phyloP scores from a whole-genome alignment of 2,888 invertebrate genomes.

The Hirtodrosophila alboralis region DNA sequence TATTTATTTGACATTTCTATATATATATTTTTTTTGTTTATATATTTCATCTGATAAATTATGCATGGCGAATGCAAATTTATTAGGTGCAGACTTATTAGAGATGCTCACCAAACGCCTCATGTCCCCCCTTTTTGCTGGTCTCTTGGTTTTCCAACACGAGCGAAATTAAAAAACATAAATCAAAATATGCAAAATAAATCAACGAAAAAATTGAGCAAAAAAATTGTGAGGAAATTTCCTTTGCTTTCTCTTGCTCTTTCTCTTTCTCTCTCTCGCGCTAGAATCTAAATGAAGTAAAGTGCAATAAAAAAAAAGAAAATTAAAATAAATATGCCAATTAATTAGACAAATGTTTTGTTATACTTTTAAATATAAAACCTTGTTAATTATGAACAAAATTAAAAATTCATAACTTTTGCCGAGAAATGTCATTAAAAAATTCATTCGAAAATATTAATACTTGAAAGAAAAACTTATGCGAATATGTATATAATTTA shows the following conservation, averaged over 20 bases:
- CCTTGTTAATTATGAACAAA: too few species aligned
- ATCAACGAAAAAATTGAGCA: slow-evolving; percentile 65
- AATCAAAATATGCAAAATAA: slow-evolving; percentile 71
- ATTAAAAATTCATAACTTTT: too few species aligned
- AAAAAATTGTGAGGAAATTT: slow-evolving; percentile 31
- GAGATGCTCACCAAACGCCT: slow-evolving; percentile 17
- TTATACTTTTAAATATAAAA: slow-evolving; percentile 16
- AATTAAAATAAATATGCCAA: slow-evolving; percentile 45
- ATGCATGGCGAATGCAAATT: slow-evolving; percentile 74
- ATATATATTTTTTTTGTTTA: slow-evolving; percentile 48
- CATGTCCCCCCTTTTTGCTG: neutral
- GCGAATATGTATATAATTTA: too few species aligned
- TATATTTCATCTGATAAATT: slow-evolving; percentile 55
- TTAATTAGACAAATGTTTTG: slow-evolving; percentile 54
- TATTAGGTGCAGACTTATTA: slow-evolving; percentile 68
- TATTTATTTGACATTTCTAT: slow-evolving; percentile 51
- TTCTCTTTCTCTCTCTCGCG: neutral
- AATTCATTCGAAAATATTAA: too few species aligned
- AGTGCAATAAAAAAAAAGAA: slow-evolving; percentile 33
- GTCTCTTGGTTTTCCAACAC: slow-evolving; percentile 27
- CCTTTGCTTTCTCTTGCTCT: neutral
- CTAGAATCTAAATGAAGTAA: slow-evolving; percentile 34
- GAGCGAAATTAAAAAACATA: slow-evolving; percentile 68
- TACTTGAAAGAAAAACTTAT: too few species aligned
- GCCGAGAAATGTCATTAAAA: too few species aligned